Base-by-base conservation (phyloP, 2,113 vertebrate genomes). In the Aleadryas rufinucha region DNA sequence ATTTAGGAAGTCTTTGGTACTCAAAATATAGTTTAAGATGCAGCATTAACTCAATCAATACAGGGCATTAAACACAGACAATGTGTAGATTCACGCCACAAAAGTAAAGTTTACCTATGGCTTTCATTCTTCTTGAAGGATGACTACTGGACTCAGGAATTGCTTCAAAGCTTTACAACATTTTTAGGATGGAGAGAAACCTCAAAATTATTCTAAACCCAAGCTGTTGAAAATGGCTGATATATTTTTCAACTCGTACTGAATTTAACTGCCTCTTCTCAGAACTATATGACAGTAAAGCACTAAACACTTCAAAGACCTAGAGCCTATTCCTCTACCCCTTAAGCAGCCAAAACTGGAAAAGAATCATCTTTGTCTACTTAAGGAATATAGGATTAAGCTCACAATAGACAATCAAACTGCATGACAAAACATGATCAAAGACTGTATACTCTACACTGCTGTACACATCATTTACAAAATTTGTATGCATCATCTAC, bases 1-100 rank as follows among this genome's bases (percentile, higher is more conserved):
- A 85, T 63, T 90, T 49, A 82, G 41, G 81, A 93, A 94, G 75
- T 97, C 97, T 97, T 97, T 97, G 97, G 97, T 97, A 95, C 92
- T 94, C 65, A 85, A 97, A 95, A 96, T 61, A 78, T 8, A 76
- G 68, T 86, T 92, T 54, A 90, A 84, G 71, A 93, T 87, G 92
- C 95, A 96, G 93, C 97, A 96, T 95, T 77, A 96, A 97, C 76
- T 90, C 75, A 87, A 77, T 85, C 66, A 85, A 95, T 86, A 94
- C 79, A 95, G 84, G 84, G 93, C 87, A 90, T 77, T 81, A 91
- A 93, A 96, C 81, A 71, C 44, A 91, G 69, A 96, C 50, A 84
- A 82, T 20, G 21, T 13, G 57, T n/a, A 64, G 47, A 63, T 84
- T 74, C 83, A 77, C 3, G 7, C 59, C 63, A 96, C 22, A 53